Conservation (phyloP, 2,888 invertebrate species). For the Drosophila phalerata region DNA sequence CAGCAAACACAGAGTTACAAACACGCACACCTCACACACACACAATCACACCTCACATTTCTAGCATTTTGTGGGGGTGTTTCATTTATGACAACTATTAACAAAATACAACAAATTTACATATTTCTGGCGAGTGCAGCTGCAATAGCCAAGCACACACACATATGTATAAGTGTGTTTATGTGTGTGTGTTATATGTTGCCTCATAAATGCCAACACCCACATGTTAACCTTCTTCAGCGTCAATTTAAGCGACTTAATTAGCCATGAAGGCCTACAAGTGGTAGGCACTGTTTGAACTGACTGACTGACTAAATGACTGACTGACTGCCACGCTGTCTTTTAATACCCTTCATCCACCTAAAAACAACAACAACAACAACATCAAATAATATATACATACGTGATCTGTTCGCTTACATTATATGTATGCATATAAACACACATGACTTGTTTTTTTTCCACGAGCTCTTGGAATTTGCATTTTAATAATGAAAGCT, state of each 20-base stretch:
- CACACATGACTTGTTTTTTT: not conserved
- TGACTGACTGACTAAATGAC: constrained; percentile 26
- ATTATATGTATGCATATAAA: not conserved
- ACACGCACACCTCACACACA: constrained; percentile 1
- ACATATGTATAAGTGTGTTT: constrained; percentile 13
- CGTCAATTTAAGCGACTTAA: constrained; percentile 72
- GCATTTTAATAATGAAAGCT: constrained; percentile 27
- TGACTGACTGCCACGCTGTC: constrained; percentile 24
- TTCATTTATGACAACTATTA: constrained; percentile 65
- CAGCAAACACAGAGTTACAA: constrained; percentile 33
- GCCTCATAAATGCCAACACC: constrained; percentile 74
- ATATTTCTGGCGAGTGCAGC: constrained; percentile 71
- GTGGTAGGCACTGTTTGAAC: constrained; percentile 47
- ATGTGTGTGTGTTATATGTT: constrained; percentile 49
- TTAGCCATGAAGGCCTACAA: constrained; percentile 79
- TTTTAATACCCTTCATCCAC: constrained; percentile 21
- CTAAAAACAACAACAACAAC: not conserved
- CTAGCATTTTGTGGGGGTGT: constrained; percentile 64
- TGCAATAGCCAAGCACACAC: constrained; percentile 45
- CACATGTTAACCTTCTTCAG: constrained; percentile 74
- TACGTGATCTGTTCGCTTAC: constrained; percentile 9
- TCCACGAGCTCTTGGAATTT: constrained; percentile 5
- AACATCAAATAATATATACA: not conserved
- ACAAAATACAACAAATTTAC: constrained; percentile 61
- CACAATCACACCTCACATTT: constrained; percentile 54